Base-by-base conservation (phyloP, 2,888 invertebrate species). In the Amphipoea oculea region DNA sequence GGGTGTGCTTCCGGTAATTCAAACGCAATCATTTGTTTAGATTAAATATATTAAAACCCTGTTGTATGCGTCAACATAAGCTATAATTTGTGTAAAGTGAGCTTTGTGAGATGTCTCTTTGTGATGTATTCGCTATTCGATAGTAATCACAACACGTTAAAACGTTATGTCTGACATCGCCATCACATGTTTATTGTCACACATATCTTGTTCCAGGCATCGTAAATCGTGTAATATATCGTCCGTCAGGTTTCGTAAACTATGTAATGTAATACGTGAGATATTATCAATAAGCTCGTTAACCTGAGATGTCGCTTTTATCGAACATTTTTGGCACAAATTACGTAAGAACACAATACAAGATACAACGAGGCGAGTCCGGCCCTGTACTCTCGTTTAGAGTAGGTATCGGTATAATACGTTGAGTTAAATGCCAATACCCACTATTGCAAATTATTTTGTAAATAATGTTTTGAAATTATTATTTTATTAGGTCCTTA, bases 201-300 rank as follows among this genome's bases (percentile, higher is more conserved):
- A 85, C 85, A 81, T 75, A 75, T 85, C 66, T 73, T 57, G 51
- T 70, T 67, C 23, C 75, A 85, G 73, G 29, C 57, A 66, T 78
- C 82, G 85, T 85, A 85, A 82, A 74, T 48, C 54, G 45, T 23
- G 12, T 76, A 68, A 84, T 82, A 85, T 82, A 82, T 82, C 45
- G 82, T 78, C 73, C 75, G 66, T 78, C 70, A 75, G 48, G 36
- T 51, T 60, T 29, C n/a, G 62, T 60, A 48, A 68, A 77, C 72
- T 62, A 73, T 68, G 85, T 85, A 76, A 84, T 73, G 23, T 71
- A 60, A 82, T 67, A 78, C 66, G 23, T 51, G 36, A 85, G 72
- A 85, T 82, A 65, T 60, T 62, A 85, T 85, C 84, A 36, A 54
- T 60, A 51, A 82, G 60, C 63, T 78, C 62, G 63, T 76, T 77